A percentile compares a stretch with the other conserved stretches of the same genome.
Evolutionary conservation across 1,140 invertebrate species (phyloP).

Genomic region (Batillaria attramentaria): DNA sequence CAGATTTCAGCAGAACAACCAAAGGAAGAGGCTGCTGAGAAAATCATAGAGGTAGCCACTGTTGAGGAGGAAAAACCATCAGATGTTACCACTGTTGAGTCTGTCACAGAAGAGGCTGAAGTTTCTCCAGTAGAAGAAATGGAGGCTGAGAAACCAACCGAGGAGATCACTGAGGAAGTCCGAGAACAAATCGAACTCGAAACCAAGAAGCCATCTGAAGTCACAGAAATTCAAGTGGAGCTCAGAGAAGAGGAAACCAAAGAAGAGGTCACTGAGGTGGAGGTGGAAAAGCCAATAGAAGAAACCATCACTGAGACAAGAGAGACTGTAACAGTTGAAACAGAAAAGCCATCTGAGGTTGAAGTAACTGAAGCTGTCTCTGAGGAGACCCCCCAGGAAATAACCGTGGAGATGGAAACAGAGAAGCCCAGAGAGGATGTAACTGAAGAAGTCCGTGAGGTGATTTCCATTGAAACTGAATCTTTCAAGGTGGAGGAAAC

Average conservation of each 20-base stretch:
- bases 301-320: slow-evolving; percentile 37
- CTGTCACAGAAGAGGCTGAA: not conserved
- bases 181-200: slow-evolving; percentile 38
- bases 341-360: slow-evolving; percentile 39
- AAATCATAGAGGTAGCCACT: slow-evolving; percentile 35
- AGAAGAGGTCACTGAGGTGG: slow-evolving; percentile 34
- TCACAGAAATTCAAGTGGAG: slow-evolving; percentile 36
- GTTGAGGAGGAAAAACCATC: slow-evolving; percentile 34
- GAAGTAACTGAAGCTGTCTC: slow-evolving; percentile 26
- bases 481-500: slow-evolving; percentile 25
- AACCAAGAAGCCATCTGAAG: slow-evolving; percentile 32
- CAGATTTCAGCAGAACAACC: slow-evolving; percentile 23
- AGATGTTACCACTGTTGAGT: slow-evolving; percentile 29
- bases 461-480: slow-evolving; percentile 20
- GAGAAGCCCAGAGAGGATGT: slow-evolving; percentile 25
- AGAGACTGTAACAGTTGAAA: slow-evolving; percentile 34
- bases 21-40: slow-evolving; percentile 36
- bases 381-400: not conserved
- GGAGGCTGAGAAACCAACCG: slow-evolving; percentile 42
- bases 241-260: slow-evolving; percentile 27
- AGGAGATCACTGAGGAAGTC: slow-evolving; percentile 43
- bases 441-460: slow-evolving; percentile 38
- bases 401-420: not conserved
- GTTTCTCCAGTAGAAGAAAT: slow-evolving; percentile 14
- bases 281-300: slow-evolving; percentile 37